Evolutionary conservation across 92 coral and sea anemone species (phyloP).

Genomic region (Parazoanthus swiftii): DNA sequence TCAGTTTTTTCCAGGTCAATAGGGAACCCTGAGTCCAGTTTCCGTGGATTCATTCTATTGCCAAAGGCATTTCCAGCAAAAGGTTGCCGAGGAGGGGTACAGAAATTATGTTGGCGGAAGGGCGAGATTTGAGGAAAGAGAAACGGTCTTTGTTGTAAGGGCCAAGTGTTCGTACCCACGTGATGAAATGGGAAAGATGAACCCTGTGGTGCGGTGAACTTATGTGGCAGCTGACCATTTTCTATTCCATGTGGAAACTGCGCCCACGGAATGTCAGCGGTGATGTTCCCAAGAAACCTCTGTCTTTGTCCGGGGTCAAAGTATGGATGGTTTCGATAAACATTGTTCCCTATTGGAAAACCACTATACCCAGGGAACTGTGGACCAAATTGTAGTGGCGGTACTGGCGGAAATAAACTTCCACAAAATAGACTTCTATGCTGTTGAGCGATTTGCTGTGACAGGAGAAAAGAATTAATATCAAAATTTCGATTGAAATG

Average conservation of each 20-base stretch:
- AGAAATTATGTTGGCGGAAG: background rate
- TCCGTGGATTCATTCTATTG: background rate
- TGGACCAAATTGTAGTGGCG: slow-evolving; percentile 8
- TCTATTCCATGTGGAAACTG: background rate
- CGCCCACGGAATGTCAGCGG: background rate
- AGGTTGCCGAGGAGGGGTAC: slow-evolving; percentile 9
- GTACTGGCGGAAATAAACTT: background rate
- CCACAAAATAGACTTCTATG: background rate
- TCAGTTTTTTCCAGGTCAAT: background rate
- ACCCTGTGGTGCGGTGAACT: background rate
- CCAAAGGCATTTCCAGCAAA: background rate
- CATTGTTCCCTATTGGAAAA: background rate
- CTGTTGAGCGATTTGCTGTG: background rate
- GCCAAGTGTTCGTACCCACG: slow-evolving; percentile 8
- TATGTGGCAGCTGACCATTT: background rate
- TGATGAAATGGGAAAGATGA: background rate
- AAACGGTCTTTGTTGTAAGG: background rate
- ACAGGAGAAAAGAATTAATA: background rate
- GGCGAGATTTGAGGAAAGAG: background rate
- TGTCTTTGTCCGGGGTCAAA: background rate
- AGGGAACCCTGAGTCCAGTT: background rate
- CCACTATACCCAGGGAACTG: background rate
- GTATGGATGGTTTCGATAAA: background rate
- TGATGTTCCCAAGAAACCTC: background rate
- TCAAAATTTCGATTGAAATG: background rate